Evolutionary conservation across 2,888 invertebrate genomes (phyloP).

Genomic region (Metopia argyrocephala): DNA sequence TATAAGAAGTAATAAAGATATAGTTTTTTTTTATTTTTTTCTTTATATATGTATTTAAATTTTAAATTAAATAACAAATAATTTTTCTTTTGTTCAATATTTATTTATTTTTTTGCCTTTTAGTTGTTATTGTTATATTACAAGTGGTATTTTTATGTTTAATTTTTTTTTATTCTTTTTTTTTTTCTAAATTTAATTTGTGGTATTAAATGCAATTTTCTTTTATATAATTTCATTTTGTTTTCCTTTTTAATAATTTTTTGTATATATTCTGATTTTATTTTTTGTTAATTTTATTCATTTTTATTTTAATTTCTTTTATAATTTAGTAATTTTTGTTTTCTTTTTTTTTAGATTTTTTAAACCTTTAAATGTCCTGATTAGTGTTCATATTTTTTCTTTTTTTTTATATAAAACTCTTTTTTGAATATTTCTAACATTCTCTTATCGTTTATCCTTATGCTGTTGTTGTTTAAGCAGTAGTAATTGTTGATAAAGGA

Average conservation of each 20-base stretch:
- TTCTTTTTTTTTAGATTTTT: slow-evolving; percentile 49
- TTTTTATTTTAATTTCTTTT: slow-evolving; percentile 13
- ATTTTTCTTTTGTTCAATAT: slow-evolving; percentile 18
- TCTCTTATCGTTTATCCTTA: no score
- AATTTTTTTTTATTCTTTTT: slow-evolving; percentile 59
- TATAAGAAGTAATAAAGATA: slow-evolving; percentile 57
- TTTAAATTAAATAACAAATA: slow-evolving; percentile 54
- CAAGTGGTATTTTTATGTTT: slow-evolving; percentile 54
- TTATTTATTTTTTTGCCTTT: slow-evolving; percentile 35
- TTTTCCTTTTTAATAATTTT: slow-evolving; percentile 34
- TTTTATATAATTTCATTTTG: slow-evolving; percentile 68
- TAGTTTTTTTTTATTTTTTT: slow-evolving; percentile 53
- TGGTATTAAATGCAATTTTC: slow-evolving; percentile 75
- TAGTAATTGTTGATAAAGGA: no score
- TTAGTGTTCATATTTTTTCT: slow-evolving; percentile 53
- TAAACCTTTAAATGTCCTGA: slow-evolving; percentile 65
- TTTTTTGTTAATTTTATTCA: slow-evolving; percentile 18
- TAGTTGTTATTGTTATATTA: slow-evolving; percentile 60
- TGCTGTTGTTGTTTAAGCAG: slow-evolving; percentile 29
- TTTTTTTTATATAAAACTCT: no score
- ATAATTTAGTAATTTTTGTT: slow-evolving; percentile 1
- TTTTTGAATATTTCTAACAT: no score
- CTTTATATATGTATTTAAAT: slow-evolving; percentile 29
- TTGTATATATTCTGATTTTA: slow-evolving; percentile 44
- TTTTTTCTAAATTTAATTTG: slow-evolving; percentile 64